Percentiles rank a stretch among this genome's conserved stretches.
These are phyloP conservation scores for Cyanoderma ruficeps DNA, from an alignment of 2,113 vertebrate species.

Conservation along the genomic window DNA sequence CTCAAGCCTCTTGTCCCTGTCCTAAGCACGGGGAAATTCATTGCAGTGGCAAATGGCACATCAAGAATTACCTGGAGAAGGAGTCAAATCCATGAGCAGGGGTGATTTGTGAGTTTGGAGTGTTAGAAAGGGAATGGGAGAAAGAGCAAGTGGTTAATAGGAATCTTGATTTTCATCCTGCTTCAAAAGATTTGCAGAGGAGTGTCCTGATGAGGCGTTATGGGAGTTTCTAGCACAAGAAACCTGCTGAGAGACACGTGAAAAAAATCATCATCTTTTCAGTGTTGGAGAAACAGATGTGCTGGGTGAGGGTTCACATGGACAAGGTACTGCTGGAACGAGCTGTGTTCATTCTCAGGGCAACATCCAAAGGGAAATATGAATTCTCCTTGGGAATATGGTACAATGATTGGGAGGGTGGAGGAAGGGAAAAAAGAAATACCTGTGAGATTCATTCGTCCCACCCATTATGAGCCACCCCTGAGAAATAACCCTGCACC, in stretches of 20 bases:
- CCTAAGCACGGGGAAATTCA: neutral
- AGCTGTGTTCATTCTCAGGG: neutral
- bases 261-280: neutral
- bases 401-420: fast-evolving
- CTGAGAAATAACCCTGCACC: neutral
- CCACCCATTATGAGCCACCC: neutral
- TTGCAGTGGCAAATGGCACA: neutral
- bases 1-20: neutral
- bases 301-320: neutral
- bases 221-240: neutral
- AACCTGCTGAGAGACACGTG: neutral
- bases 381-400: neutral
- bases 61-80: neutral
- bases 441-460: neutral
- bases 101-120: neutral
- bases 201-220: fast-evolving
- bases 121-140: neutral
- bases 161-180: neutral
- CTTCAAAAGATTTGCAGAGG: neutral
- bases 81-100: neutral
- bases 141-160: neutral
- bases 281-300: neutral
- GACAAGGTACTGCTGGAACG: neutral
- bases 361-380: neutral
- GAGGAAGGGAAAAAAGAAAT: neutral